Evolutionary conservation across 2,797 vertebrate species (phyloP).

Genomic region (Eulemur albifrons): DNA sequence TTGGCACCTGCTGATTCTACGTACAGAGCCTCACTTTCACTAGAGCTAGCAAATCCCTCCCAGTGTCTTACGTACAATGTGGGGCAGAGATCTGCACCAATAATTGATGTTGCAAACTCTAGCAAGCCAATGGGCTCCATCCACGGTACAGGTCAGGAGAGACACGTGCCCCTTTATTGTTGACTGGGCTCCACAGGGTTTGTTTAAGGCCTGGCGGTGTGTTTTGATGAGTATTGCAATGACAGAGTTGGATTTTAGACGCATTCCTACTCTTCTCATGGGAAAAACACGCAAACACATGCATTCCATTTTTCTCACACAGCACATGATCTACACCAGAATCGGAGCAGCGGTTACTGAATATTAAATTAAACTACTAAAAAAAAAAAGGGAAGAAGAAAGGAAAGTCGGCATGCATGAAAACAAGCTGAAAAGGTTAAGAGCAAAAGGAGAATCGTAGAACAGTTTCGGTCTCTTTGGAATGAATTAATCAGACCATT

Average conservation of each 20-base stretch:
- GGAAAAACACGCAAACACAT: neutral
- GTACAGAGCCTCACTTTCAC: neutral
- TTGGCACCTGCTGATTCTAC: neutral
- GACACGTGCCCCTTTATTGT: constrained; percentile 5
- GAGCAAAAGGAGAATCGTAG: constrained; percentile 79
- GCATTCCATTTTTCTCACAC: neutral
- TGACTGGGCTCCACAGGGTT: neutral
- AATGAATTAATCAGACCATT: constrained; percentile 87
- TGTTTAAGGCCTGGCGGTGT: neutral
- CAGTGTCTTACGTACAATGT: constrained; percentile 71
- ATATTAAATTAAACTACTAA: constrained; percentile 81
- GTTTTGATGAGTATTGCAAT: neutral
- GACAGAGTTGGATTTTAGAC: constrained; percentile 75
- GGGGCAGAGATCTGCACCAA: constrained; percentile 63
- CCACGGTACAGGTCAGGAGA: constrained; percentile 51
- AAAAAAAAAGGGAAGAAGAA: constrained; percentile 14
- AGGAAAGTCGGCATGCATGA: constrained; percentile 5
- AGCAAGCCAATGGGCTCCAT: constrained; percentile 74
- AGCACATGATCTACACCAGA: constrained; percentile 59
- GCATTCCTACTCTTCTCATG: constrained; percentile 57
- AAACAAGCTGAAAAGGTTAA: constrained; percentile 83
- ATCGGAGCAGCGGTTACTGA: constrained; percentile 71
- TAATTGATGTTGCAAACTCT: constrained; percentile 83
- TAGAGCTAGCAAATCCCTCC: constrained; percentile 58
- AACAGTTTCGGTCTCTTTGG: constrained; percentile 81